These are phyloP conservation scores for Nothoprocta pentlandii DNA, from an alignment of 2,113 vertebrate genomes.

Conservation along the genomic window DNA sequence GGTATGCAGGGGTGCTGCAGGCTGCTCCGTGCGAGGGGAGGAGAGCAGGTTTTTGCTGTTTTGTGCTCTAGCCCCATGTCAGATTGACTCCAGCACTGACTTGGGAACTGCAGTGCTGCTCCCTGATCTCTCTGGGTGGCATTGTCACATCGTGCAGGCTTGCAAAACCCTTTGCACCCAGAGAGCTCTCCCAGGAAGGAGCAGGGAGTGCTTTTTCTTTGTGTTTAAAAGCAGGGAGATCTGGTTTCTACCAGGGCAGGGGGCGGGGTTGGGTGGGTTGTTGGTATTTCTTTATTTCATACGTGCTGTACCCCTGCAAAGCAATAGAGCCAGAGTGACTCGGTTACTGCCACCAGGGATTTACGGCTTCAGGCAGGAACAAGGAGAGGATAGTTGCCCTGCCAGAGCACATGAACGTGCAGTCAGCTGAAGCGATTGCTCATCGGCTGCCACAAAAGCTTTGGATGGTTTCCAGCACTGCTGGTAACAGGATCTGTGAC, in stretches of 20 bases:
- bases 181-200: background rate
- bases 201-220: background rate
- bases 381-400: accelerated
- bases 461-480: background rate
- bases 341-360: background rate
- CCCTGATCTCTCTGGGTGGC: background rate
- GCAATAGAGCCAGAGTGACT: background rate
- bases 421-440: background rate
- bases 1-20: accelerated
- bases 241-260: background rate
- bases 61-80: background rate
- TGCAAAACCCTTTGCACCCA: background rate
- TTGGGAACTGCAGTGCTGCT: background rate
- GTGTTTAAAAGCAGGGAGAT: background rate
- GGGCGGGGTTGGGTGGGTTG: background rate
- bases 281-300: background rate
- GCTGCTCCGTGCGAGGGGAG: background rate
- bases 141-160: background rate
- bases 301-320: accelerated
- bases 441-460: background rate
- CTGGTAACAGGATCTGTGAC: background rate
- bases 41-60: background rate
- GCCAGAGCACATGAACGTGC: background rate
- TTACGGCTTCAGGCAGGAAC: background rate
- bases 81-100: accelerated